These are phyloP conservation scores for Gymnocypris eckloni DNA, from an alignment of 2,797 vertebrate species.

Conservation along the genomic window DNA sequence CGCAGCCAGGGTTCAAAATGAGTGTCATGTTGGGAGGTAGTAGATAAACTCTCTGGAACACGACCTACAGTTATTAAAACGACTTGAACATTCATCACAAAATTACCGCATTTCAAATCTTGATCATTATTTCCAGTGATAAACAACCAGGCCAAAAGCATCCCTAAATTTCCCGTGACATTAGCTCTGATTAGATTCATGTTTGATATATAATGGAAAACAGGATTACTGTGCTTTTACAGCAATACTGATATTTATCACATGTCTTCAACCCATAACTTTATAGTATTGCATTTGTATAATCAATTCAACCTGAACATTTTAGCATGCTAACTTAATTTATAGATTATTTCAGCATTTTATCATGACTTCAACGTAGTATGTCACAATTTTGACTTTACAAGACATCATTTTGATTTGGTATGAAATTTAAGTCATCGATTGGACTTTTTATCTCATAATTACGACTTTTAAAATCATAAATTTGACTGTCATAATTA, in stretches of 20 bases:
- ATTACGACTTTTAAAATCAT: too few species aligned
- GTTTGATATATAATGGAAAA: not conserved
- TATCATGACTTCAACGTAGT: not conserved
- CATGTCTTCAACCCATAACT: not conserved
- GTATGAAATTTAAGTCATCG: too few species aligned
- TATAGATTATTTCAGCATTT: not conserved
- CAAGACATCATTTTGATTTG: not conserved
- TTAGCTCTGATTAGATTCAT: slow-evolving; percentile 14
- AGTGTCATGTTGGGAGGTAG: slow-evolving; percentile 11
- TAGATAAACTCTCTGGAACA: slow-evolving; percentile 5
- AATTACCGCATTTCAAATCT: not conserved
- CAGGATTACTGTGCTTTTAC: not conserved
- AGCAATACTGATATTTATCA: slow-evolving; percentile 2
- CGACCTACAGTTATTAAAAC: not conserved
- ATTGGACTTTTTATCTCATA: too few species aligned
- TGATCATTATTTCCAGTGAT: slow-evolving; percentile 17
- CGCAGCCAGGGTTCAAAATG: slow-evolving; percentile 34
- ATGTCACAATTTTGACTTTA: not conserved
- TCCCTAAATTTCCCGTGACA: not conserved
- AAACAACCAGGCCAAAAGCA: not conserved
- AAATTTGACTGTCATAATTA: not conserved
- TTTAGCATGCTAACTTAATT: not conserved
- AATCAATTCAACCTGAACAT: not conserved
- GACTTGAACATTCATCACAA: not conserved
- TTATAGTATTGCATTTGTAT: not conserved